Evolutionary conservation across 2,113 vertebrate genomes (phyloP).

Genomic region (Aegotheles bennettii): DNA sequence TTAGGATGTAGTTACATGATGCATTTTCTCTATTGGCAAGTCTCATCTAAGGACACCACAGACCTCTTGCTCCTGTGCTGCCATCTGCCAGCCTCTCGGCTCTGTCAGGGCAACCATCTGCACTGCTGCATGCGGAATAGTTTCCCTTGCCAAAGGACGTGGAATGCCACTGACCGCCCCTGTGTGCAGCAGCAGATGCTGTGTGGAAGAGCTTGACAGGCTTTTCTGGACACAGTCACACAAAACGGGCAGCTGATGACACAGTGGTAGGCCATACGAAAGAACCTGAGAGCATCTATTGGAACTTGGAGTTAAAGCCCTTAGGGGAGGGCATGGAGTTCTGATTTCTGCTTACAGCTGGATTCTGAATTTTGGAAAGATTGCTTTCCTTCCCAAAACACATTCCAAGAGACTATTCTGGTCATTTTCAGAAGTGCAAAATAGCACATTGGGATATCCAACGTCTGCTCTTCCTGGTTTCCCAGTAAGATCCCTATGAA

Average conservation of each 20-base stretch:
- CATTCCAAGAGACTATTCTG: neutral
- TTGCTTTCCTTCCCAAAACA: neutral
- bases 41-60: neutral
- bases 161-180: neutral
- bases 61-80: neutral
- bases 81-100: neutral
- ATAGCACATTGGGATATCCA: neutral
- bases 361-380: neutral
- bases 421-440: neutral
- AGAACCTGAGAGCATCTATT: neutral
- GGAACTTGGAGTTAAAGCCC: neutral
- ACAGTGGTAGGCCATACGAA: neutral
- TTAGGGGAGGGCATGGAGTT: neutral
- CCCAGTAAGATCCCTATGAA: neutral
- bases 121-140: neutral
- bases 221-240: neutral
- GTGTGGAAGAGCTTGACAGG: neutral
- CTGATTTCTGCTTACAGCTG: neutral
- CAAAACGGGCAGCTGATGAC: neutral
- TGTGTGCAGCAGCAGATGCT: neutral
- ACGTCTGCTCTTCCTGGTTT: neutral
- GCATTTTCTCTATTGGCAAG: neutral
- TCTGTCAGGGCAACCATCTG: neutral
- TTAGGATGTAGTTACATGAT: neutral
- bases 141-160: neutral